Evolutionary conservation across 2,888 invertebrate genomes (phyloP).

Genomic region (Galerucella calmariensis): DNA sequence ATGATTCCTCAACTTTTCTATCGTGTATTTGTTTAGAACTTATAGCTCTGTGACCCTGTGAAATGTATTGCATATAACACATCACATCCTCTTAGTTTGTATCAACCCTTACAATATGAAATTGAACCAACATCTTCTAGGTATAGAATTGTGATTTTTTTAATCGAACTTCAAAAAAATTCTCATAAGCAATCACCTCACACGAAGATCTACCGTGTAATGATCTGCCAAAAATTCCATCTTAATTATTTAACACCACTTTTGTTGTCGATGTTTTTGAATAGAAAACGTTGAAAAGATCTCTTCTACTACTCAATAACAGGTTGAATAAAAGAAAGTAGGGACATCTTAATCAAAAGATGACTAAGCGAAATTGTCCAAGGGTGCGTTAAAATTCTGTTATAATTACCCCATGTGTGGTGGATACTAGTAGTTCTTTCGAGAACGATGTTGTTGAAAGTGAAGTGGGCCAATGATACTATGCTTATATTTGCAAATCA

Average conservation of each 20-base stretch:
- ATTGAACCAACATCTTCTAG: neutral
- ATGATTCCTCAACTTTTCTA: neutral
- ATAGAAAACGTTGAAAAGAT: constrained; percentile 26
- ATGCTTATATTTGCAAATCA: neutral
- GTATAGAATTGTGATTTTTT: neutral
- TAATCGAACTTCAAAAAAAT: constrained; percentile 10
- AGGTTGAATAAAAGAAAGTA: constrained; percentile 28
- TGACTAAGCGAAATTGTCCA: constrained; percentile 21
- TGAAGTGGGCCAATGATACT: constrained; percentile 10
- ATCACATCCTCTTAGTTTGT: too few relatives aligned
- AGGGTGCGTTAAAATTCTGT: constrained; percentile 25
- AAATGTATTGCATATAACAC: too few relatives aligned
- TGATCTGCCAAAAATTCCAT: constrained; percentile 34
- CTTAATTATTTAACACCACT: constrained; percentile 35
- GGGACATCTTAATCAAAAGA: constrained; percentile 35
- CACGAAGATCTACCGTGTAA: constrained; percentile 34
- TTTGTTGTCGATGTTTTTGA: constrained; percentile 29
- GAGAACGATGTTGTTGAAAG: neutral
- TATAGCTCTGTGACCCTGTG: too few relatives aligned
- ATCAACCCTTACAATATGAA: neutral
- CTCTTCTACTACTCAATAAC: constrained; percentile 26
- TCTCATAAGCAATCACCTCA: constrained; percentile 28
- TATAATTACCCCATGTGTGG: constrained; percentile 24
- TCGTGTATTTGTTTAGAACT: too few relatives aligned
- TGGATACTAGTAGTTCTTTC: constrained; percentile 14